Evolutionary conservation across 2,113 vertebrate genomes (phyloP), one percentile per base, ranked within the genome.

Genomic region (Callionymus lyra): DNA sequence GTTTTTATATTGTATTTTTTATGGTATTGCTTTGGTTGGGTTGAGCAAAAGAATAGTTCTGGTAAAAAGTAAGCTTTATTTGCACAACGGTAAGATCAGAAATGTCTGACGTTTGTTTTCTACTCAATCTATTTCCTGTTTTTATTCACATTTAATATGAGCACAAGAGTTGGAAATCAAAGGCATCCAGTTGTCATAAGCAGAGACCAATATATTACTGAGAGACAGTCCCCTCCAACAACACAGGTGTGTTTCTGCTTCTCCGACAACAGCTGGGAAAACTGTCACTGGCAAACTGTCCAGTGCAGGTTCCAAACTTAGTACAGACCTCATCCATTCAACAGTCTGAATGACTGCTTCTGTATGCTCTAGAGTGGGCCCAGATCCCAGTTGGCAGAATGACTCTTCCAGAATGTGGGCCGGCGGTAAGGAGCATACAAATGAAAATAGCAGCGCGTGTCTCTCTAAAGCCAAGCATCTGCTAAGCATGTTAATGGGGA

Each of bases 401-500:
- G 63, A 70, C 55, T 70, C 53, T 80, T 70, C 68, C 73, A 80
- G 77, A 77, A 65, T 54, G 66, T 32, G 34, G 51, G 56, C 50
- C 41, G 49, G 65, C 42, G 19, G 47, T 47, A 59, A 64, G 59
- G 36, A 67, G 64, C 60, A 71, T 45, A 57, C 64, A 69, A 71
- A 72, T 75, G 69, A 69, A 77, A 69, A 77, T 46, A 68, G 56
- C 49, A 63, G 60, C 9, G 43, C 56, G 67, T 43, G 58, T 76
- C 54, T 60, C 57, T 65, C 66, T 65, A 40, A 50, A 74, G 70
- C 66, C 57, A 68, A 76, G 76, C 80, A 78, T 84, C 82, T 84
- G 81, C 65, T 80, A 61, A 80, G 77, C 74, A 77, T 83, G 76
- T 84, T 80, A 82, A 84, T 82, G 77, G 72, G 74, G 81, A 80